Evolutionary conservation across 1,140 invertebrate species (phyloP).

Genomic region (Hypothenemus hampei): DNA sequence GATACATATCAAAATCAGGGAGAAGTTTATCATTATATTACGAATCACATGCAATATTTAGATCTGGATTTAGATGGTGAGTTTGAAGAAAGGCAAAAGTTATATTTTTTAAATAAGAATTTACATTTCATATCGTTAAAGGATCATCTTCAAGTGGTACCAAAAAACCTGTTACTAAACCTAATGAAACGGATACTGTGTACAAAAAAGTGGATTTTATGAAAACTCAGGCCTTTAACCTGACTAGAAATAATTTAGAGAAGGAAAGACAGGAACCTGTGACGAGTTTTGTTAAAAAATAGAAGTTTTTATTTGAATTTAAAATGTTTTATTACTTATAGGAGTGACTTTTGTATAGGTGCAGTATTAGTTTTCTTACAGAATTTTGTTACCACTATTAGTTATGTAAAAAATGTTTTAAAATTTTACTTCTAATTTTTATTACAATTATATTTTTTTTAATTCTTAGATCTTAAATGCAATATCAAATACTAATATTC

Average conservation of each 20-base stretch:
- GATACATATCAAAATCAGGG: conserved; percentile 32
- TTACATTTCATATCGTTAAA: background rate
- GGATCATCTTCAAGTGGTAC: conserved; percentile 8
- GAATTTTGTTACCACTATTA: too few species aligned
- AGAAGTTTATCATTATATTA: conserved; percentile 32
- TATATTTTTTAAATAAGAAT: background rate
- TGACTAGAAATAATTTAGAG: conserved; percentile 76
- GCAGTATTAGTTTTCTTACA: background rate
- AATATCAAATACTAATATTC: too few species aligned
- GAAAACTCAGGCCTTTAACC: conserved; percentile 86
- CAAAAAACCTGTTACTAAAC: conserved; percentile 1
- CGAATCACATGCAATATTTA: conserved; percentile 59
- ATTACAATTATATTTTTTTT: too few species aligned
- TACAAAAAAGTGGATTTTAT: conserved; percentile 89
- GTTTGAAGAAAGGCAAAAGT: background rate
- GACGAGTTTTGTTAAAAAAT: conserved; percentile 36
- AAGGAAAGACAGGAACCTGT: conserved; percentile 40
- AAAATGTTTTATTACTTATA: too few species aligned
- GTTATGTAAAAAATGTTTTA: too few species aligned
- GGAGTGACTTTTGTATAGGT: too few species aligned
- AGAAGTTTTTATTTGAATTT: conserved; percentile 6
- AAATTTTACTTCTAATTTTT: too few species aligned
- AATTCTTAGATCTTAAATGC: too few species aligned
- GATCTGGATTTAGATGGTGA: conserved; percentile 64
- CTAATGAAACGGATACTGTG: conserved; percentile 57